Base-by-base conservation (phyloP, 2,888 invertebrate genomes). In the Sphinx pinastri region DNA sequence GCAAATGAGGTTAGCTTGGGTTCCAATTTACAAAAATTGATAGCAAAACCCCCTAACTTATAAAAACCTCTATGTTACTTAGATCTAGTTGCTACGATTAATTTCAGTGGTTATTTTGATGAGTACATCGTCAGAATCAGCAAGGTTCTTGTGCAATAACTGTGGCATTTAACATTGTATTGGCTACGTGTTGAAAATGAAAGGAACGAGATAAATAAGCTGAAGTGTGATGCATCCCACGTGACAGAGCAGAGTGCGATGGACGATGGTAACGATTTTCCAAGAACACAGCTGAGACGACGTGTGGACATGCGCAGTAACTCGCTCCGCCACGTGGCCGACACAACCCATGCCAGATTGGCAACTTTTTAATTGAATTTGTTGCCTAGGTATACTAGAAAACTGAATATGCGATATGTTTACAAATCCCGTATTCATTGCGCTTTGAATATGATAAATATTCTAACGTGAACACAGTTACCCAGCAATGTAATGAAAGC, bases 211-310 rank as follows among this genome's bases (percentile, higher is more conserved):
- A 54, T 7, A 31, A n/a, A n/a, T 14, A 45, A 25, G 0, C 58
- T 60, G 10, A 72, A 75, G 75, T 76, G 78, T 75, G 74, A 71
- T 73, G 73, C 72, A 69, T 77, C 74, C 80, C 87, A 89, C 84
- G 87, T 89, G 88, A 83, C 76, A 73, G 80, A 84, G 79, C 82
- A 82, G 80, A 83, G 82, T 80, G 84, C 84, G 85, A 79, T 80
- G 81, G 79, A 79, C 78, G 81, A 55, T 77, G 83, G 86, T 93
- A 93, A 93, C 92, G 92, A 93, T 94, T 94, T 93, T 93, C 90
- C 82, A 79, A 82, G 82, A 85, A 82, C 86, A 84, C 93, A 93
- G 93, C 93, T 93, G 93, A 88, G 88, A 81, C 83, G 80, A 81
- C 83, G 80, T 75, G 81, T 83, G 77, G 86, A 85, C 93, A 84